These are phyloP conservation scores for Pseudopodoces humilis DNA, from an alignment of 2,113 vertebrate species.

Conservation along the genomic window DNA sequence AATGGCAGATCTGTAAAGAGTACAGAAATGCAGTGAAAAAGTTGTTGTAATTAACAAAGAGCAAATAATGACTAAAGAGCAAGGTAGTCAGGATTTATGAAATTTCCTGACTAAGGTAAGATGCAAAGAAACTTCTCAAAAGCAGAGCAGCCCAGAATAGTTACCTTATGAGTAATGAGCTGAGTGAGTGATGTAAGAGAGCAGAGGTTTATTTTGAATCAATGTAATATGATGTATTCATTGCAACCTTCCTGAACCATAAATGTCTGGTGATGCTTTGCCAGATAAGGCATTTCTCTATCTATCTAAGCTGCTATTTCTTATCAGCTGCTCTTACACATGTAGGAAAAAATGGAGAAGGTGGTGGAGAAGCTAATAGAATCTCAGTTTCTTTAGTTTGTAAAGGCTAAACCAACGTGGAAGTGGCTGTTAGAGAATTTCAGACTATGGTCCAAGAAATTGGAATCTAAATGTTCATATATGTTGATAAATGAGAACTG, in stretches of 20 bases:
- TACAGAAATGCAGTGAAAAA: neutral
- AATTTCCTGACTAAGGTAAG: neutral
- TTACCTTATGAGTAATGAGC: neutral
- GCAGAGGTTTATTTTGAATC: neutral
- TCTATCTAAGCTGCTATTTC: neutral
- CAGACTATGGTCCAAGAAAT: constrained; percentile 10
- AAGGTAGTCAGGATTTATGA: neutral
- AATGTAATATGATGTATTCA: neutral
- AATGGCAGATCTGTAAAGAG: neutral
- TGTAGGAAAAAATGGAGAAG: neutral
- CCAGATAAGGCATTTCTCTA: neutral
- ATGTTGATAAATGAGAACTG: constrained; percentile 30
- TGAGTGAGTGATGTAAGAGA: neutral
- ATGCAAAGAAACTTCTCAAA: neutral
- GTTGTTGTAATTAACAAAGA: neutral
- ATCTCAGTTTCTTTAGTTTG: neutral
- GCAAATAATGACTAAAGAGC: neutral
- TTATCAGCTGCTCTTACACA: neutral
- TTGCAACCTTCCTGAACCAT: neutral
- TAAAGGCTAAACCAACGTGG: neutral
- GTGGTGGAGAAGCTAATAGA: neutral
- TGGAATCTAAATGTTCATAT: constrained; percentile 29
- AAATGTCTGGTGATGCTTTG: neutral
- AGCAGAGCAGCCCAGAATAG: neutral
- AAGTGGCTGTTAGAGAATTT: neutral